Evolutionary conservation across 2,113 vertebrate genomes (phyloP).

Genomic region (Sisor rabdophorus): DNA sequence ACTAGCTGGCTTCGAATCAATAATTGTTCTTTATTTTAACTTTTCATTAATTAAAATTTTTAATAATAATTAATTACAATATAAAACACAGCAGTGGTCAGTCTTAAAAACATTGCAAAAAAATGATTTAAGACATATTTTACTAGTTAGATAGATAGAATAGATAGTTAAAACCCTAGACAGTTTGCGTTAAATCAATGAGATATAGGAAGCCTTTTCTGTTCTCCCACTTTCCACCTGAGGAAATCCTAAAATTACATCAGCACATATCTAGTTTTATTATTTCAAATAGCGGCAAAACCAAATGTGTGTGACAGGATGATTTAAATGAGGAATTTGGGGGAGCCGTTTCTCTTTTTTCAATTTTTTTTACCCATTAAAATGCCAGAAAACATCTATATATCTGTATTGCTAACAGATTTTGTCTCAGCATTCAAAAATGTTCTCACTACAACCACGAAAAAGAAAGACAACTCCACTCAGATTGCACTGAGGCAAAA

Average conservation of each 20-base stretch:
- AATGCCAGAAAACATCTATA: constrained; percentile 5
- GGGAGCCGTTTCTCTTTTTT: not conserved
- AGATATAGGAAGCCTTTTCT: not conserved
- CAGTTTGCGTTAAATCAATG: not conserved
- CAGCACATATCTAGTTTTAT: not conserved
- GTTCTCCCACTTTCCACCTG: not conserved
- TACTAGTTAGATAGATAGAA: not conserved
- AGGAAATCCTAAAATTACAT: not conserved
- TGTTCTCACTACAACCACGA: not conserved
- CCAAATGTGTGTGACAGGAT: not conserved
- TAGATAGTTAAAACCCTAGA: not conserved
- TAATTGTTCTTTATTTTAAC: too few relatives aligned
- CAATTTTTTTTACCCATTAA: not conserved
- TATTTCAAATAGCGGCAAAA: not conserved
- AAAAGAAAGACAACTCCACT: constrained; percentile 7
- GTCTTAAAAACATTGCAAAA: not conserved
- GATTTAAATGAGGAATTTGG: not conserved
- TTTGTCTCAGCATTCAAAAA: not conserved
- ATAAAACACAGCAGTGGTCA: not conserved
- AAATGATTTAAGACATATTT: not conserved
- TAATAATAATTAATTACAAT: too few relatives aligned
- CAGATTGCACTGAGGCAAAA: not conserved
- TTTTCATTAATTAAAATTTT: too few relatives aligned
- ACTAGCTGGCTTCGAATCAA: too few relatives aligned
- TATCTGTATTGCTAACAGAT: not conserved